Evolutionary conservation across 2,113 vertebrate species (phyloP).

Genomic region (Trachemys scripta): DNA sequence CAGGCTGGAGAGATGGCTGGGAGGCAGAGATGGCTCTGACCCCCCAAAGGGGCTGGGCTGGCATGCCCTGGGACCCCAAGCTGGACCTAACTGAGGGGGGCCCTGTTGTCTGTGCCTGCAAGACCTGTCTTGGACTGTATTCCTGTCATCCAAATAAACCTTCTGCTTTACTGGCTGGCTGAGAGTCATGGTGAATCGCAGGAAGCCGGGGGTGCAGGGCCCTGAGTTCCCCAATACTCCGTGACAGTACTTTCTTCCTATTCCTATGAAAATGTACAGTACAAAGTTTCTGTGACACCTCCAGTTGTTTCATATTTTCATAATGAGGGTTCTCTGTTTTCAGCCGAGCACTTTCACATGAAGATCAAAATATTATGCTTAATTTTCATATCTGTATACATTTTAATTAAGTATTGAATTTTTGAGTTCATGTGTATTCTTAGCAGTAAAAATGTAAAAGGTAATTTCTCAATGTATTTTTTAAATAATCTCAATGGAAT

Average conservation of each 20-base stretch:
- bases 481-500: not conserved
- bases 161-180: too few species aligned
- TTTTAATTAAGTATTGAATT: slow-evolving; percentile 11
- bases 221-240: too few species aligned
- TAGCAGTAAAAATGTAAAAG: not conserved
- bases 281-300: not conserved
- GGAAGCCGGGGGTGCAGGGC: too few species aligned
- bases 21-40: too few species aligned
- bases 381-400: not conserved
- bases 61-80: too few species aligned
- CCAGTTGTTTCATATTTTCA: not conserved
- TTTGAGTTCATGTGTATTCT: not conserved
- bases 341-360: not conserved
- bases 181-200: too few species aligned
- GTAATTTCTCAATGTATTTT: not conserved
- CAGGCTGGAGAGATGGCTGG: too few species aligned
- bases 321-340: not conserved
- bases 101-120: too few species aligned
- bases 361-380: not conserved
- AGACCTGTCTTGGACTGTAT: too few species aligned
- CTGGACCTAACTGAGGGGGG: too few species aligned
- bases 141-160: too few species aligned
- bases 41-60: too few species aligned
- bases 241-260: not conserved
- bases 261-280: not conserved